A percentile compares a stretch with the other conserved stretches of the same genome.
Evolutionary conservation across 1,140 invertebrate species (phyloP).

Genomic region (Arion vulgaris): DNA sequence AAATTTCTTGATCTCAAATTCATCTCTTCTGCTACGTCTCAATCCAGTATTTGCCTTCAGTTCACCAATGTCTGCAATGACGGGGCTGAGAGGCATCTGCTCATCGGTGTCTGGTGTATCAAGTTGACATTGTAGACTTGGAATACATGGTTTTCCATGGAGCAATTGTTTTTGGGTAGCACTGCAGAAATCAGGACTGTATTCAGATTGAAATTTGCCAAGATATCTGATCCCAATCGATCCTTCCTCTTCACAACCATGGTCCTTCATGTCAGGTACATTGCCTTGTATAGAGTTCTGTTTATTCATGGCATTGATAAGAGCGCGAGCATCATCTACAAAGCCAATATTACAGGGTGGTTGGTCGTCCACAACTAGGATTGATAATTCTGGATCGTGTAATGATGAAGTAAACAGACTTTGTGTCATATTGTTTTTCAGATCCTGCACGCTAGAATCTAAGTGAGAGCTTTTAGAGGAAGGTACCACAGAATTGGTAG

Average conservation of each 20-base stretch:
- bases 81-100: conserved; percentile 47
- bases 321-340: conserved; percentile 22
- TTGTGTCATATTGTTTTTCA: neutral
- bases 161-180: conserved; percentile 61
- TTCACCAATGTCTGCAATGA: neutral
- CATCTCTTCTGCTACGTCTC: conserved; percentile 14
- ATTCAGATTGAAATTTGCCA: conserved; percentile 47
- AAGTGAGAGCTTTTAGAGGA: neutral
- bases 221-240: neutral
- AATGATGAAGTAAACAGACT: neutral
- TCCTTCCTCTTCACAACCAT: neutral
- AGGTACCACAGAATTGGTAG: neutral
- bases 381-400: conserved; percentile 5
- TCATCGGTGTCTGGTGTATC: conserved; percentile 58
- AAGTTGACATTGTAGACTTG: conserved; percentile 53
- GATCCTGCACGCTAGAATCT: neutral
- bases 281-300: neutral
- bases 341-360: conserved; percentile 15
- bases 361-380: conserved; percentile 46
- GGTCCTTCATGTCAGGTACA: neutral
- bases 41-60: neutral
- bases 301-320: conserved; percentile 16
- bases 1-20: neutral
- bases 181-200: conserved; percentile 56
- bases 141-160: conserved; percentile 50